Evolutionary conservation across 2,797 vertebrate species (phyloP), one percentile per base, ranked within the genome.

Genomic region (Premnoplex brunnescens): DNA sequence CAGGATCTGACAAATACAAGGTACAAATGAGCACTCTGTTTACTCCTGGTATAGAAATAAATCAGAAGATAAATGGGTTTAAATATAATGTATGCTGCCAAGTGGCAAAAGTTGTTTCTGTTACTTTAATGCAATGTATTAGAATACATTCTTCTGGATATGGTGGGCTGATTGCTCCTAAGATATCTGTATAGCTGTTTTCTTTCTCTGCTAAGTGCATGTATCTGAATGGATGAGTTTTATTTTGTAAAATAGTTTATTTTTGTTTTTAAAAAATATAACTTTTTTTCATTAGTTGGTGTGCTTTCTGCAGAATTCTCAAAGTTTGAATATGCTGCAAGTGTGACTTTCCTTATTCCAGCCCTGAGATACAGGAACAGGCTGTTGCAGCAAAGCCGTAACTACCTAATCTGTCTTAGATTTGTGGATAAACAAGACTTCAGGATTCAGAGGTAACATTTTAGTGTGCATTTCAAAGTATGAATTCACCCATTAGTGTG

Each of bases 211-310:
- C 24, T 86, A 43, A 58, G 36, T 63, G 24, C 4, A 2, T 52
- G 4, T 66, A 15, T 46, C 43, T 55, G 10, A 83, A 71, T 24
- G 15, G 27, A 43, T 58, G 14, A 46, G 14, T 27, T 71, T 69
- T 88, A 52, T 71, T 46, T 77, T 17, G 21, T 48, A 51, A 82
- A 68, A 44, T 8, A 54, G 16, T 11, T 69, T 56, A 6, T 32
- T 41, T 71, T 81, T 7, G 15, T 62, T 44, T 3, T 3, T 0
- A n/a, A 6, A 21, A 51, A 13, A 4, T 10, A 28, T 1, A 49
- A 20, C 28, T 0, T 0, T 44, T 44, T 14, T 23, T 30, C 7
- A 7, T 54, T 68, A n/a, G 1, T 52, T 76, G 11, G 7, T 75
- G 41, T 56, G 22, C 41, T 76, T 73, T 36, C 58, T 69, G 13